These are phyloP conservation scores for Motacilla alba DNA, from an alignment of 2,113 vertebrate species.

Conservation along the genomic window DNA sequence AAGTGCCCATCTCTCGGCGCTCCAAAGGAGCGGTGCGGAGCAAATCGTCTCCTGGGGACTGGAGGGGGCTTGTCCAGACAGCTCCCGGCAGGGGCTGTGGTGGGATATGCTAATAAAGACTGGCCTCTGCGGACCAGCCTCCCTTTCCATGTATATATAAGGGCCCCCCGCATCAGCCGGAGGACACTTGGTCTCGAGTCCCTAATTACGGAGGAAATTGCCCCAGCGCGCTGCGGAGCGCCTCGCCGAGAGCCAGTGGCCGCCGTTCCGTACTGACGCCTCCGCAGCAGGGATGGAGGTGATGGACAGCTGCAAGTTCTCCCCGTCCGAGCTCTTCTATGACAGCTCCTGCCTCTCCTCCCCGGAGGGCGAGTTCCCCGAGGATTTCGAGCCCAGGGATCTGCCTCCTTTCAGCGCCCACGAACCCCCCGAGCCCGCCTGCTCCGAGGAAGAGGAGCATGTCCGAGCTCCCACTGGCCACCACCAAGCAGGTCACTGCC, in stretches of 20 bases:
- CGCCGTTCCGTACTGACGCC: background rate
- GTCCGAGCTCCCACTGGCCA: conserved; percentile 85
- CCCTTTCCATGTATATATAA: conserved; percentile 84
- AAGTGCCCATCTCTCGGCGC: background rate
- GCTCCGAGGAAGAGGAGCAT: conserved; percentile 91
- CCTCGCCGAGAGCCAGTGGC: background rate
- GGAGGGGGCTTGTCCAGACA: conserved; percentile 61
- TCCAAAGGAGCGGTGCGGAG: conserved; percentile 35
- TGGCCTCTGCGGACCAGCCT: conserved; percentile 81
- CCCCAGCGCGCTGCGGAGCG: background rate
- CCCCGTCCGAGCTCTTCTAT: conserved; percentile 87
- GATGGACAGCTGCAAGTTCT: conserved; percentile 81
- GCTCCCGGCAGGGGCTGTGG: conserved; percentile 70
- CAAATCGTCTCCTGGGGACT: conserved; percentile 45
- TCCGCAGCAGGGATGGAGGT: conserved; percentile 76
- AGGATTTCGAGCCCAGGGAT: conserved; percentile 74
- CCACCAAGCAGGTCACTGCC: conserved; percentile 92
- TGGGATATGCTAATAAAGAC: conserved; percentile 89
- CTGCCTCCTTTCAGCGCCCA: conserved; percentile 53
- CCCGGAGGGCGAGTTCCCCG: conserved; percentile 80
- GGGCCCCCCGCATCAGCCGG: conserved; percentile 69
- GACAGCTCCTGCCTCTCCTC: conserved; percentile 86
- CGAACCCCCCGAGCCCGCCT: conserved; percentile 46
- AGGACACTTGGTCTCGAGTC: conserved; percentile 72
- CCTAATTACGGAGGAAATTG: conserved; percentile 61